Conservation (phyloP, 92 coral and sea anemone species). For the Paramuricea clavata region DNA sequence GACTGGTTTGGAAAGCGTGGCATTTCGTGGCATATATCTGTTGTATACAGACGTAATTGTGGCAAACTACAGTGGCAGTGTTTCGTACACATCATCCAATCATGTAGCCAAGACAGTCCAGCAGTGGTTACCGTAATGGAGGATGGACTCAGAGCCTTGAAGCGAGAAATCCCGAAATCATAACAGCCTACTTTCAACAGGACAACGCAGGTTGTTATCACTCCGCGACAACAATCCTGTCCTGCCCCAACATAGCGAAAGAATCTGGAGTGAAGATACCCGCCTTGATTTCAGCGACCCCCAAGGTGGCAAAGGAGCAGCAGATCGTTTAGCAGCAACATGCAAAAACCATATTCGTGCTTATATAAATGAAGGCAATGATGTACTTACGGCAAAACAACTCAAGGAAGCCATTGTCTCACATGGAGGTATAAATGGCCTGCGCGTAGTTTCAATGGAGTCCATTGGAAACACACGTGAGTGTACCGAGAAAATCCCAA, state of each 20-base stretch:
- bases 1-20: conserved; percentile 75
- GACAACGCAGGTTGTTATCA: conserved; percentile 68
- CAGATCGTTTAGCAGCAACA: conserved; percentile 75
- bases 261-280: no score
- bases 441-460: no score
- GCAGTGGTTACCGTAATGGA: conserved; percentile 57
- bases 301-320: conserved; percentile 78
- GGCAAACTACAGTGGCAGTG: conserved; percentile 59
- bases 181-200: conserved; percentile 54
- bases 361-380: conserved; percentile 74
- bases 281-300: conserved; percentile 75
- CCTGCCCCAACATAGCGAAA: no score
- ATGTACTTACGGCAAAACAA: conserved; percentile 64
- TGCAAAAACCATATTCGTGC: conserved; percentile 65
- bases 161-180: conserved; percentile 62
- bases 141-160: conserved; percentile 44
- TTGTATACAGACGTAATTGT: conserved; percentile 24
- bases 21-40: conserved; percentile 67
- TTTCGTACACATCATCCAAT: conserved; percentile 57
- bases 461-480: no score
- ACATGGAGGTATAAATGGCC: conserved; percentile 72
- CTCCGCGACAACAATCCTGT: conserved; percentile 34
- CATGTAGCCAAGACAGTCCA: conserved; percentile 51
- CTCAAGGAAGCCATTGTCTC: conserved; percentile 65
- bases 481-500: no score